Evolutionary conservation across 2,113 vertebrate species (phyloP), one percentile per base, ranked within the genome.

Genomic region (Sorex fumeus): DNA sequence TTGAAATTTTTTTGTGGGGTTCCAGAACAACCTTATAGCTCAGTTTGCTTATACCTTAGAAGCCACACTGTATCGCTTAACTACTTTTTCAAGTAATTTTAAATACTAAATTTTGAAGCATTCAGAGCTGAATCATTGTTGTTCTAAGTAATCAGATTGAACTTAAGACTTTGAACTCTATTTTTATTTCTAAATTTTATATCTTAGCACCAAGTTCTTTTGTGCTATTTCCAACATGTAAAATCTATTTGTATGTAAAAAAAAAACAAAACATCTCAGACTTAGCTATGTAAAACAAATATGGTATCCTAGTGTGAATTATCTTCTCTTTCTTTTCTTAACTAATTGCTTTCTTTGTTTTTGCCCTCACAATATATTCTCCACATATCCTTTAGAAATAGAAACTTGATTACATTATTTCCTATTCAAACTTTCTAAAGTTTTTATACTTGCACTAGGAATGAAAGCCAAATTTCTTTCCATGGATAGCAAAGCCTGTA

Each of bases 81-180:
- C 11, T 23, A 3, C 27, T 64, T 18, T 57, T 12, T 40, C 7
- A 66, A 4, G 12, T 84, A 60, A 62, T 84, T 86, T 19, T n/a
- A 74, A 91, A 72, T 47, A 2, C 34, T 71, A 43, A 50, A 32
- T 84, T 79, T 87, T 60, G 27, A 81, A 82, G 8, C 12, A 88
- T 1, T 4, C 67, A 67, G 19, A 57, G 18, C 13, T 89, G n/a
- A 91, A 34, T 80, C 27, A 75, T 15, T 82, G 67, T 80, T 71
- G 32, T 43, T 82, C 9, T 45, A 23, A 27, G 18, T 62, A 69
- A 82, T 67, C 18, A 50, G n/a, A 81, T 8, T 11, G 77, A 88
- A 1, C 57, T 53, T 21, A 45, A 93, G 7, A 5, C 2, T 71
- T 88, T 32, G 8, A 75, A 19, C 74, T 71, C 71, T 70, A 45